A percentile compares a stretch with the other conserved stretches of the same genome.
Conservation (phyloP, 2,113 vertebrate species). For the Osmerus eperlanus region DNA sequence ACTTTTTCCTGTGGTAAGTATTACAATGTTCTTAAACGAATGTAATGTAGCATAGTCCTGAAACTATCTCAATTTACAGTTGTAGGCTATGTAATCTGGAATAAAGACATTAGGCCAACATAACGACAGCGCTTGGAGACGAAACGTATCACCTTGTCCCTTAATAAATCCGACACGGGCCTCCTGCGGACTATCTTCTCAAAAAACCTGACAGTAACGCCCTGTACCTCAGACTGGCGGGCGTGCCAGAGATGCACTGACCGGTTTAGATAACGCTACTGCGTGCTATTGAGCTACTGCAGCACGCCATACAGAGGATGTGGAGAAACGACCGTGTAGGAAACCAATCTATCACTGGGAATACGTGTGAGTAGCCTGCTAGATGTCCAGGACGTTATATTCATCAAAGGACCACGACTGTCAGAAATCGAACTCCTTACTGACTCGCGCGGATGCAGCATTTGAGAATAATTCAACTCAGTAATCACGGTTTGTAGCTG, state of each 20-base stretch:
- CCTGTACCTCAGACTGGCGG: constrained; percentile 59
- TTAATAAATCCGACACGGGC: constrained; percentile 22
- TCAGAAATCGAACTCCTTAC: constrained; percentile 36
- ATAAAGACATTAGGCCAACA: background rate
- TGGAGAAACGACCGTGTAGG: background rate
- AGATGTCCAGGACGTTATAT: constrained; percentile 15
- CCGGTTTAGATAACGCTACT: constrained; percentile 40
- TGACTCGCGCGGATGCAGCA: constrained; percentile 46
- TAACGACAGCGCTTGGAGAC: background rate
- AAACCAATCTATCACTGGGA: constrained; percentile 5
- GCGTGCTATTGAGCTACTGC: constrained; percentile 52
- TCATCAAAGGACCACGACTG: background rate
- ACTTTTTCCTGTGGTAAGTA: no score
- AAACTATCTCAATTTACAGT: no score
- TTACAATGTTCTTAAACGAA: no score
- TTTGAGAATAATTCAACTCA: constrained; percentile 26
- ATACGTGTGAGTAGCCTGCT: constrained; percentile 25
- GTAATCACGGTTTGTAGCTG: constrained; percentile 19
- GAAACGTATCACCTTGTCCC: constrained; percentile 10
- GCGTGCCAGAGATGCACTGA: constrained; percentile 54
- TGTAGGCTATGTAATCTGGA: no score
- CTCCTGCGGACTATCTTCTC: constrained; percentile 30
- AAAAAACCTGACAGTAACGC: constrained; percentile 62
- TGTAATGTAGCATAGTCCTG: no score
- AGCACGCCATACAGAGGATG: constrained; percentile 7